Percentiles rank a stretch among this genome's conserved stretches.
phyloP scores from a whole-genome alignment of 1,140 invertebrate species.

The Heliconius hewitsoni region DNA sequence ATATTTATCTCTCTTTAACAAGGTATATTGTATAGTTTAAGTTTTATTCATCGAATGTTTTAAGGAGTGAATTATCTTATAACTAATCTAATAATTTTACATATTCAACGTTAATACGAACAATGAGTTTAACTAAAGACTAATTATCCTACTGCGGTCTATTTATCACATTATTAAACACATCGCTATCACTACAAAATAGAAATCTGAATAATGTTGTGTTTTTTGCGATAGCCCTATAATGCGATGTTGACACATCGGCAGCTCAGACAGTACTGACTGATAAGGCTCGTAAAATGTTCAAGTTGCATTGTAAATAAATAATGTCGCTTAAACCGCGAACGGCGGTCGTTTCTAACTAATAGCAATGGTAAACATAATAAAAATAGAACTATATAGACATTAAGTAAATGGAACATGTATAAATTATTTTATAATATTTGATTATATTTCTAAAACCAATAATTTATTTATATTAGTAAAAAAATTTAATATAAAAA shows the following conservation, averaged over 20 bases:
- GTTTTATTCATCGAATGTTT: not conserved
- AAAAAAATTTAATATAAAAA: no score
- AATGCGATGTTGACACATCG: constrained; percentile 11
- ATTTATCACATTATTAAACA: no score
- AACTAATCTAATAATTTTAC: not conserved
- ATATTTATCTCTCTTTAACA: not conserved
- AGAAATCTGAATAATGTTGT: not conserved
- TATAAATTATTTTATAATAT: not conserved
- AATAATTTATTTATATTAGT: no score
- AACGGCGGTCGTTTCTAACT: not conserved
- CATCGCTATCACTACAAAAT: not conserved
- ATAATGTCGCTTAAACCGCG: not conserved
- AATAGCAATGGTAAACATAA: not conserved
- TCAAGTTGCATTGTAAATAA: constrained; percentile 6
- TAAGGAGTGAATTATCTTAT: not conserved
- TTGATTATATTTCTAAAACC: no score
- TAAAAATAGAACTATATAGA: not conserved
- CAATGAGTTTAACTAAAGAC: not conserved
- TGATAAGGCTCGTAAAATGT: constrained; percentile 15
- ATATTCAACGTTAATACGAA: not conserved
- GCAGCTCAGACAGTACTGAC: constrained; percentile 8
- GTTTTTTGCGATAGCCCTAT: constrained; percentile 14
- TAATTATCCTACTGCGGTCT: no score
- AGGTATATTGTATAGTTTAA: not conserved
- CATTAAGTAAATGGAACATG: not conserved